Evolutionary conservation across 1,140 invertebrate genomes (phyloP).

Genomic region (Pollicipes pollicipes): DNA sequence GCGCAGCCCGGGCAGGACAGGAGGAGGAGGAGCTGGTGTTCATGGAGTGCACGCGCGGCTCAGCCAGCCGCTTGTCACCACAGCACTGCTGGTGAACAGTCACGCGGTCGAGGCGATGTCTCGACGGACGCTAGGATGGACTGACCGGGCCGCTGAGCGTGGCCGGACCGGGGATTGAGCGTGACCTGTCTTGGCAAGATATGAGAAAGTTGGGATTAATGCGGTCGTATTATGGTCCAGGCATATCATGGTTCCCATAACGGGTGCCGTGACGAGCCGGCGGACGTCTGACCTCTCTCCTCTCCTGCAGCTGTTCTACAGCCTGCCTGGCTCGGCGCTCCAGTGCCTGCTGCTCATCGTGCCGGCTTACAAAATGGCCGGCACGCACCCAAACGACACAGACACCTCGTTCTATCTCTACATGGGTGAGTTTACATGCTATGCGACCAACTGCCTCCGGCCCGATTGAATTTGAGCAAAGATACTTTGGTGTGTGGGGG

Average conservation of each 20-base stretch:
- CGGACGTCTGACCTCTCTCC: conserved; percentile 13
- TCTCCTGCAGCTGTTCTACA: conserved; percentile 34
- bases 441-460: background rate
- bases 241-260: too few species aligned
- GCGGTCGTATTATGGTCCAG: conserved; percentile 1
- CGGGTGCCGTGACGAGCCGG: too few species aligned
- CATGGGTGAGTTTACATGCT: conserved; percentile 42
- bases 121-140: too few species aligned
- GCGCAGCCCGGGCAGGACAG: background rate
- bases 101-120: too few species aligned
- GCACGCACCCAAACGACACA: conserved; percentile 38
- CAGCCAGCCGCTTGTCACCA: too few species aligned
- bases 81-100: too few species aligned
- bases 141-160: background rate
- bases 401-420: conserved; percentile 51
- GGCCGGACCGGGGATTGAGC: background rate
- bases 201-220: conserved; percentile 10
- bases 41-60: background rate
- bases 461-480: background rate
- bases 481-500: too few species aligned
- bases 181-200: background rate
- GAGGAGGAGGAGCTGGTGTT: background rate
- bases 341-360: conserved; percentile 63
- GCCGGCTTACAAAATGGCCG: conserved; percentile 76
- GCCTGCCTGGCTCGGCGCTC: conserved; percentile 38